Conservation (phyloP, 2,888 invertebrate genomes). For the Lasiommata megera region DNA sequence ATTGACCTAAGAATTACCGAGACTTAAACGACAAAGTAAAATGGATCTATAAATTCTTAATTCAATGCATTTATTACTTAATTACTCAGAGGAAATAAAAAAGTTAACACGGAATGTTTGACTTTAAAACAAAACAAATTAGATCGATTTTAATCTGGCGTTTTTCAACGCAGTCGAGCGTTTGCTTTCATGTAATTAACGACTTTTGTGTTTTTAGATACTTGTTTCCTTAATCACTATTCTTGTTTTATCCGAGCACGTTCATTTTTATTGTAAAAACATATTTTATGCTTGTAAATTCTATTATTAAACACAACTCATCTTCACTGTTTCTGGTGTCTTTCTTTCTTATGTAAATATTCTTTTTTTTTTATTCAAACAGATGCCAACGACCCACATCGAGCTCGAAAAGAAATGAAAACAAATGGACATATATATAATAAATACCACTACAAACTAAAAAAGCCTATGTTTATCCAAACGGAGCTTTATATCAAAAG, state of each 20-base stretch:
- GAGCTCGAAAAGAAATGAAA: conserved; percentile 54
- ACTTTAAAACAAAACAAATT: too few relatives aligned
- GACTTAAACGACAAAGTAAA: too few relatives aligned
- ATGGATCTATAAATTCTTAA: too few relatives aligned
- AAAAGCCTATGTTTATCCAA: conserved; percentile 72
- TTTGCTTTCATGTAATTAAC: too few relatives aligned
- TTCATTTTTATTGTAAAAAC: neutral
- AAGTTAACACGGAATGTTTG: too few relatives aligned
- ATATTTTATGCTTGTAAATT: neutral
- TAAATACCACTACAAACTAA: conserved; percentile 39
- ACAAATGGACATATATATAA: conserved; percentile 41
- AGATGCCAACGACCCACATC: conserved; percentile 76
- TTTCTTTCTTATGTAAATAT: conserved; percentile 34
- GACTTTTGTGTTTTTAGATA: too few relatives aligned
- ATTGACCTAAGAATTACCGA: too few relatives aligned
- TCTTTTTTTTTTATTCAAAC: conserved; percentile 55
- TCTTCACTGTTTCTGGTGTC: conserved; percentile 13
- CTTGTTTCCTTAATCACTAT: too few relatives aligned
- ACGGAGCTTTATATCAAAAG: conserved; percentile 51
- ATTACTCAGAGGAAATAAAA: too few relatives aligned
- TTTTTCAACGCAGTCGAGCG: too few relatives aligned
- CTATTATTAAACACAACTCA: neutral
- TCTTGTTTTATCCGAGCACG: neutral
- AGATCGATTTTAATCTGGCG: too few relatives aligned
- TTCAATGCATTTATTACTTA: too few relatives aligned